A percentile compares a stretch with the other conserved stretches of the same genome.
phyloP scores from a whole-genome alignment of 1,140 invertebrate genomes.

The Melipona quadrifasciata region DNA sequence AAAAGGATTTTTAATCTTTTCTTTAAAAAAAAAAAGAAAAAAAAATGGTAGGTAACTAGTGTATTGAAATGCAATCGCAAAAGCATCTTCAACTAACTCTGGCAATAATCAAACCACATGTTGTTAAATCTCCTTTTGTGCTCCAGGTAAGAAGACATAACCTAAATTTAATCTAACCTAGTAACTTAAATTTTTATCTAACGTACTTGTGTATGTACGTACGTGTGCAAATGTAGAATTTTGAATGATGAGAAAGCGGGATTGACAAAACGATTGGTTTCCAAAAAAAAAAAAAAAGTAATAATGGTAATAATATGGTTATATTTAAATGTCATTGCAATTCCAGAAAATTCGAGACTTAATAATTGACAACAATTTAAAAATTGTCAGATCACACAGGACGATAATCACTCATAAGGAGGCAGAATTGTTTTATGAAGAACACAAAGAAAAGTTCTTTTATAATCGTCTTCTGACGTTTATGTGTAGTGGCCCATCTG shows the following conservation, averaged over 20 bases:
- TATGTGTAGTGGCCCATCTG: constrained; percentile 93
- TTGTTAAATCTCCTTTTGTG: constrained; percentile 86
- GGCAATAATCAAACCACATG: constrained; percentile 89
- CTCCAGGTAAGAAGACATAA: constrained; percentile 78
- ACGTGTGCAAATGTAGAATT: neutral
- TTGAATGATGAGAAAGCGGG: neutral
- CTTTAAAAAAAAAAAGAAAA: no score
- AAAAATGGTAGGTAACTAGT: constrained; percentile 48
- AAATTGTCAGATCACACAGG: constrained; percentile 87
- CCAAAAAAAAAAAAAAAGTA: neutral
- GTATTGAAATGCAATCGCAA: constrained; percentile 68
- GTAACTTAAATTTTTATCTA: no score
- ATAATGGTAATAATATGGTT: neutral
- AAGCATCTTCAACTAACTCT: constrained; percentile 83
- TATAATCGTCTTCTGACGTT: constrained; percentile 92
- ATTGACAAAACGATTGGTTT: neutral
- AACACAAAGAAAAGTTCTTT: constrained; percentile 94
- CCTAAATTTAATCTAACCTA: constrained; percentile 3
- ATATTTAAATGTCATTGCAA: constrained; percentile 22
- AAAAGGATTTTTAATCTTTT: neutral
- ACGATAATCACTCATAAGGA: constrained; percentile 84
- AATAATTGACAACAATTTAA: constrained; percentile 88
- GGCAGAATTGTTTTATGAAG: constrained; percentile 90
- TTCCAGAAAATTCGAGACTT: constrained; percentile 85
- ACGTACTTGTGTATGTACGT: neutral